Conservation (phyloP, 2,113 vertebrate species). For the Camelus bactrianus region DNA sequence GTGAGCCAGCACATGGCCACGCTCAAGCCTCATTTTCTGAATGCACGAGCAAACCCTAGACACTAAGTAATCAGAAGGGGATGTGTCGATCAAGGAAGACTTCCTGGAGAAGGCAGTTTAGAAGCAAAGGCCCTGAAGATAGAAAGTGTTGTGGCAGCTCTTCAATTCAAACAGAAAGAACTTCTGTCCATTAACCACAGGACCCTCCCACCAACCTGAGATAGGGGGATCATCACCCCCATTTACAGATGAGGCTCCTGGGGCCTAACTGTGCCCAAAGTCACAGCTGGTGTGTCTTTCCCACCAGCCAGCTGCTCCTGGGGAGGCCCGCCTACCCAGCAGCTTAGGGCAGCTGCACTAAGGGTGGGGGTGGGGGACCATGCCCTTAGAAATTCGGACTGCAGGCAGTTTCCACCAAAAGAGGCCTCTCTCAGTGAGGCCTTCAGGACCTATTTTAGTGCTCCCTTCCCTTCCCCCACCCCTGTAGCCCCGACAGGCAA, state of each 20-base stretch:
- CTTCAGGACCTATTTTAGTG: not conserved
- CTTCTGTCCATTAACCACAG: not conserved
- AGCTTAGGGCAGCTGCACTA: not conserved
- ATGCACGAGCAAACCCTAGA: not conserved
- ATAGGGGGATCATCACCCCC: too few relatives aligned
- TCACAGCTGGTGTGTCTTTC: too few relatives aligned
- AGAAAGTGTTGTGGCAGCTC: not conserved
- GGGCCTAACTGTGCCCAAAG: not conserved
- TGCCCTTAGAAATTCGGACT: not conserved
- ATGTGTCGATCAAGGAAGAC: not conserved
- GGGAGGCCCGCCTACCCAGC: rapidly evolving
- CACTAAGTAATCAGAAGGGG: not conserved
- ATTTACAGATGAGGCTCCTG: not conserved
- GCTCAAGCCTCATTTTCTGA: not conserved
- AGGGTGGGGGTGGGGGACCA: not conserved
- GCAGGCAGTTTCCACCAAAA: not conserved
- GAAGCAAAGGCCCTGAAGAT: not conserved
- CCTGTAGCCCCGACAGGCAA: not conserved
- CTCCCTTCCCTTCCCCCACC: too few relatives aligned
- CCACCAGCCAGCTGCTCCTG: not conserved
- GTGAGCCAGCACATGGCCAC: rapidly evolving
- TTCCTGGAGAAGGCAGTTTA: not conserved
- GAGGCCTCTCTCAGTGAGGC: not conserved
- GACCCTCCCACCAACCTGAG: not conserved
- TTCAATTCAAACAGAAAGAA: not conserved